Evolutionary conservation across 2,113 vertebrate species (phyloP).

Genomic region (Dipodomys ordii): DNA sequence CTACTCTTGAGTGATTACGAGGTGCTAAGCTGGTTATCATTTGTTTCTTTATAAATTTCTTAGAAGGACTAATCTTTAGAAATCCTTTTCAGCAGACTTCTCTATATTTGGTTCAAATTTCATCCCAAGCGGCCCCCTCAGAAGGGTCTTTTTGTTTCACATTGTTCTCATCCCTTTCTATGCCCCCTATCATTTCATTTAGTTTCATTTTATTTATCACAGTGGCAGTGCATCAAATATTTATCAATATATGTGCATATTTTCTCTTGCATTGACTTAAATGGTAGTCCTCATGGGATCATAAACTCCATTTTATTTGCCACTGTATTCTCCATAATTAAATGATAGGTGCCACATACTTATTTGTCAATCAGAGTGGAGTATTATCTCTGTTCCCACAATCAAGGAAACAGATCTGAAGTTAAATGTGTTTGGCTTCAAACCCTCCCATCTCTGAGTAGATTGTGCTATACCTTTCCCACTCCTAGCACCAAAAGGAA

Average conservation of each 20-base stretch:
- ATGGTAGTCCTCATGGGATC: not conserved
- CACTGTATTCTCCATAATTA: not conserved
- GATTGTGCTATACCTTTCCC: not conserved
- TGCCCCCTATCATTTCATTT: not conserved
- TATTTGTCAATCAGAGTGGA: not conserved
- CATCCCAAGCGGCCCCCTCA: not conserved
- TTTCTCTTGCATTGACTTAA: not conserved
- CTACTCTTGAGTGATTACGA: not conserved
- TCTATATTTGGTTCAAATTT: constrained; percentile 1
- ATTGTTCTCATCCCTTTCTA: not conserved
- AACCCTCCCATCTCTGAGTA: not conserved
- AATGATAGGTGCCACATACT: not conserved
- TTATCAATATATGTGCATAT: not conserved
- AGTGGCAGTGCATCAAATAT: not conserved
- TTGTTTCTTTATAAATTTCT: not conserved
- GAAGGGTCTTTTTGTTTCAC: not conserved
- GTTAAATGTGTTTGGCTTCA: not conserved
- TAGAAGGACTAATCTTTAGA: not conserved
- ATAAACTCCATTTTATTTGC: not conserved
- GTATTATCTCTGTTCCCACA: not conserved
- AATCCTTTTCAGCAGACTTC: not conserved
- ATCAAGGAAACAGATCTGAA: not conserved
- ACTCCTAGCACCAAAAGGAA: not conserved
- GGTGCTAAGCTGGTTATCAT: not conserved
- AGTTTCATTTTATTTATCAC: not conserved